Base-by-base conservation (phyloP, 2,797 vertebrate species). In the Parambassis ranga region DNA sequence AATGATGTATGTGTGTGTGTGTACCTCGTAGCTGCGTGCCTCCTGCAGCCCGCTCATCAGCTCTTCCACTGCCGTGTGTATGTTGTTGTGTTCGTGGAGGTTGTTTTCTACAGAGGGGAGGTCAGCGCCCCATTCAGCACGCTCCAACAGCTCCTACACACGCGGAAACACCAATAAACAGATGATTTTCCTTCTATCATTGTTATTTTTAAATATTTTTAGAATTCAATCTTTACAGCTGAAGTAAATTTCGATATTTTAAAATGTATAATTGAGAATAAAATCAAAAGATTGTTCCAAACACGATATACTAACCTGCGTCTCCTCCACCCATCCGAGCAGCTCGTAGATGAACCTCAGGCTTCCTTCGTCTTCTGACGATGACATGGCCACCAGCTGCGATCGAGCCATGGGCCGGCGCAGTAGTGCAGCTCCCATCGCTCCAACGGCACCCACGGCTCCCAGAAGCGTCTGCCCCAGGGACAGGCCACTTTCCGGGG, bases 321-420 rank as follows among this genome's bases (percentile, higher is more conserved):
- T 96, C 84, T 98, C 96, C 85, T 99, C 97, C 81, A 99, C 98
- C 97, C 96, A 99, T 57, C 97, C 95, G 5, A 99, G 94, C 70
- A 99, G 92, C 82, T 99, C 97, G 3, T 98, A 98, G 71, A 99
- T 95, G 27, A 98, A 99, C 79, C 96, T 93, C 53, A 99, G 93
- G 82, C 90, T 98, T 50, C 96, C 96, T 65, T 99, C 96, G 0
- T 99, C 97, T 81, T 98, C 97, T 0, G 97, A 98, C 7, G 96
- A 98, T 0, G 96, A 98, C 89, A 96, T 90, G 82, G 95, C 93
- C 77, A 99, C 94, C 78, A 98, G 92, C 82, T 98, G 96, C 0
- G 92, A 76, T n/a, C 95, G 94, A 60, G 92, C 92, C 93, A 95
- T 94, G 1, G 96, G 97, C 15, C 93, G 92, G 7, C 96, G 83